Conservation (phyloP, 2,797 vertebrate genomes). For the Cirrhinus molitorella region DNA sequence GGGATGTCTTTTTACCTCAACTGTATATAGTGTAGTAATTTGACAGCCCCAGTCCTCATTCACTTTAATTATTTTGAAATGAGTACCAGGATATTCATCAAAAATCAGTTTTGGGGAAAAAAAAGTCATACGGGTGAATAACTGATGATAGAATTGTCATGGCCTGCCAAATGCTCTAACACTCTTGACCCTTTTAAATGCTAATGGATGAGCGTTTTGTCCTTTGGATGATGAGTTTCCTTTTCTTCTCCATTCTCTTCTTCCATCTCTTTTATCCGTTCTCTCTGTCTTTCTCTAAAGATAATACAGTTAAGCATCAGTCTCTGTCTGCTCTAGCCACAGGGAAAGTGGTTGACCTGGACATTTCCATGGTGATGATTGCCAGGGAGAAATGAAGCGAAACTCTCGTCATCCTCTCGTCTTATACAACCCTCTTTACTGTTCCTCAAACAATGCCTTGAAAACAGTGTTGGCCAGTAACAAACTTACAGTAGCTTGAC, state of each 20-base stretch:
- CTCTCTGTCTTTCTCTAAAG: conserved; percentile 33
- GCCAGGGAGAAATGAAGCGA: conserved; percentile 33
- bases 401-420: background rate
- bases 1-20: no score
- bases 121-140: background rate
- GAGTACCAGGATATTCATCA: background rate
- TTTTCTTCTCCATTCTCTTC: conserved; percentile 42
- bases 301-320: conserved; percentile 55
- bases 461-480: conserved; percentile 4
- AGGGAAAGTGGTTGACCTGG: conserved; percentile 47
- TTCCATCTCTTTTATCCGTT: conserved; percentile 29
- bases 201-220: conserved; percentile 55
- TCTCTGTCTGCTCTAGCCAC: conserved; percentile 42
- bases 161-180: conserved; percentile 1
- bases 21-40: background rate
- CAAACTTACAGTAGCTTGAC: background rate
- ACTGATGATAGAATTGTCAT: background rate
- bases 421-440: conserved; percentile 7
- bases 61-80: background rate
- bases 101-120: background rate
- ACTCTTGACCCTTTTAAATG: conserved; percentile 59
- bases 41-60: background rate
- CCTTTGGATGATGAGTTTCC: conserved; percentile 46
- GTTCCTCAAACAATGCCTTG: conserved; percentile 6
- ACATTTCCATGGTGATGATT: conserved; percentile 47